Evolutionary conservation across 2,797 vertebrate genomes (phyloP), one percentile per base, ranked within the genome.

Genomic region (Ficedula albicollis): DNA sequence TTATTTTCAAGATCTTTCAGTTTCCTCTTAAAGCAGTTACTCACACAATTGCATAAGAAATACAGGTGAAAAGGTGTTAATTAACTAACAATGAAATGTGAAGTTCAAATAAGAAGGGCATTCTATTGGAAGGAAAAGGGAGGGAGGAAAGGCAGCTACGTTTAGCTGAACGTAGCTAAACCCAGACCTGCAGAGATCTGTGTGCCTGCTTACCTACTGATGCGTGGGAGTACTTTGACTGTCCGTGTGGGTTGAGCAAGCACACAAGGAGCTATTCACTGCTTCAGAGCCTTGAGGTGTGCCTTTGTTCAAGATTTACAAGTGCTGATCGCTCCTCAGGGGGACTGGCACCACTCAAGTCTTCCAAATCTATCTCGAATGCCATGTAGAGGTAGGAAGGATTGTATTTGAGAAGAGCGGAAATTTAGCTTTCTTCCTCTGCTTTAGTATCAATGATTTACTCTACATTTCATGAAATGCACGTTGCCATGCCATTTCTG

Each of bases 81-180:
- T 94, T 94, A 88, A 48, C 56, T 63, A 94, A 91, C 63, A 86
- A 77, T 46, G 44, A 63, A 51, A 82, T 41, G 11, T 44, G 44
- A 96, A 89, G 39, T 78, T 96, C 58, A 92, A 80, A 93, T 59
- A 43, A 81, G 80, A 95, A 93, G 38, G 20, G 10, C 29, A 60
- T 56, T 74, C 41, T 60, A 18, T 11, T 48, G 20, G 23, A 55
- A 38, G 6, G 18, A 21, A 84, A 85, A 39, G 6, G 32, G 49
- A 30, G 21, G 15, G 15, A 14, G 22, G 17, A 20, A 11, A 49
- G 10, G 63, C 60, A 60, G 22, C 32, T 70, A 21, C 43, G 41
- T 55, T 82, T 63, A 66, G 29, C 10, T 72, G 52, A 74, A 56
- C 11, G 25, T 39, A 51, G 36, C 63, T 70, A 51, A 89, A 76